Percentiles rank a stretch among this genome's conserved stretches.
These are phyloP conservation scores for Taxidea taxus DNA, from an alignment of 2,113 vertebrate species.

Conservation along the genomic window DNA sequence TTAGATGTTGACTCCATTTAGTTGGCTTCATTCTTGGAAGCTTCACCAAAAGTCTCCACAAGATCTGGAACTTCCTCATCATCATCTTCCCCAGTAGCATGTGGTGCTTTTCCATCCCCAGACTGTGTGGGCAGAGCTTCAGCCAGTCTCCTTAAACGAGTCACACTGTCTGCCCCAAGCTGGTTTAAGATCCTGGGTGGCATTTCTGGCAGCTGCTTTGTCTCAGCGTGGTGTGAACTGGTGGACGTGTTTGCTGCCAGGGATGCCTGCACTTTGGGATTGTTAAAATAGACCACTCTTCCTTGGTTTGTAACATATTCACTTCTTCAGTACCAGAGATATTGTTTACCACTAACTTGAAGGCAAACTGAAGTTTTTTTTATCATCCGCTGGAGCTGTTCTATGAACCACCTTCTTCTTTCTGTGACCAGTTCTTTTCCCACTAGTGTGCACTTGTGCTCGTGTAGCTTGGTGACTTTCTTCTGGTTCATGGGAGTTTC, in stretches of 20 bases:
- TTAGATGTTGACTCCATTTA: neutral
- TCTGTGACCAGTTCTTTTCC: neutral
- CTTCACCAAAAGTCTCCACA: neutral
- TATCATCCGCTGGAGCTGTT: neutral
- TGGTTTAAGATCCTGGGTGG: neutral
- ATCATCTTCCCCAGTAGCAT: neutral
- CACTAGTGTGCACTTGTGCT: neutral
- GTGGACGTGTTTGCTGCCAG: neutral
- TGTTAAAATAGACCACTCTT: neutral
- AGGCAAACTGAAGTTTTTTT: neutral
- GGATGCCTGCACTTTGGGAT: neutral
- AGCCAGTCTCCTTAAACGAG: neutral
- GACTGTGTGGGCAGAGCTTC: neutral
- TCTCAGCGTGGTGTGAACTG: neutral
- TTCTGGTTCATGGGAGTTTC: neutral
- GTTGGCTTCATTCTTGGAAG: neutral
- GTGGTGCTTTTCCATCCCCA: neutral
- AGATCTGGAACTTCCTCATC: neutral
- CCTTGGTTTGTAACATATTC: neutral
- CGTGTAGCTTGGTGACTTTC: neutral
- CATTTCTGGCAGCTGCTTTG: neutral
- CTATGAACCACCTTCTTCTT: neutral
- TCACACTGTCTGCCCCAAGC: neutral
- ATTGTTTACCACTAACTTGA: neutral
- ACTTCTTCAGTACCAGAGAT: neutral